Percentiles rank a stretch among this genome's conserved stretches.
Evolutionary conservation across 2,113 vertebrate genomes (phyloP).

Genomic region (Blennius ocellaris): DNA sequence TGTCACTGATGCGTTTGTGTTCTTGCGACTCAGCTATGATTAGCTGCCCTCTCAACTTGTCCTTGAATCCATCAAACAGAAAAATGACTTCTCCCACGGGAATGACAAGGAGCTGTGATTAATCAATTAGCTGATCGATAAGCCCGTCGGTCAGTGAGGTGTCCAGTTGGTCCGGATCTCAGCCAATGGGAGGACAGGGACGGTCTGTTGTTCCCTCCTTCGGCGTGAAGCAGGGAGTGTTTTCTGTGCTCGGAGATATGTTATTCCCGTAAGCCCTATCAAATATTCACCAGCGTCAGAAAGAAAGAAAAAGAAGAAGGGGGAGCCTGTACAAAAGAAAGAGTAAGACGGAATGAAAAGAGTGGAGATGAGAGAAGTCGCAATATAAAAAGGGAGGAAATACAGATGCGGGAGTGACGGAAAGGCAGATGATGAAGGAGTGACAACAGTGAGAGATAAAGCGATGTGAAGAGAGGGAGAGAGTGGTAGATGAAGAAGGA

Average conservation of each 20-base stretch:
- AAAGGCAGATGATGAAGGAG: slow-evolving; percentile 36
- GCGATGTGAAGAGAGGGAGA: slow-evolving; percentile 12
- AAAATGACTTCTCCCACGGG: slow-evolving; percentile 25
- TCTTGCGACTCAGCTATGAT: slow-evolving; percentile 25
- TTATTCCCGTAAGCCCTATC: slow-evolving; percentile 45
- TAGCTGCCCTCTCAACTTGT: slow-evolving; percentile 32
- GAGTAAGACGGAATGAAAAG: neutral
- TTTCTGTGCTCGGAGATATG: slow-evolving; percentile 29
- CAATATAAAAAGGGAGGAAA: slow-evolving; percentile 51
- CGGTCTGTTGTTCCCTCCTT: neutral
- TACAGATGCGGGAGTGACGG: slow-evolving; percentile 12
- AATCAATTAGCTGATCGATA: slow-evolving; percentile 69
- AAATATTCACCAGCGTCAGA: slow-evolving; percentile 59
- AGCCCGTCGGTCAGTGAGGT: slow-evolving; percentile 48
- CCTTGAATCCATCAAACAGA: slow-evolving; percentile 52
- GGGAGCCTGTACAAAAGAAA: slow-evolving; percentile 3
- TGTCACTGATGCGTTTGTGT: slow-evolving; percentile 6
- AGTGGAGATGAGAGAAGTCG: slow-evolving; percentile 20
- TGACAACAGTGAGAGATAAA: slow-evolving; percentile 27
- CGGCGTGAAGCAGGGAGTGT: neutral
- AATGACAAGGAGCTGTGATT: slow-evolving; percentile 39
- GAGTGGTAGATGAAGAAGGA: slow-evolving; percentile 32
- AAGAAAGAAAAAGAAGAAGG: slow-evolving; percentile 9
- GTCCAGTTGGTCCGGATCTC: neutral
- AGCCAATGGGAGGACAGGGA: neutral